Conservation (phyloP, 2,113 vertebrate species). For the Ascaphus truei region DNA sequence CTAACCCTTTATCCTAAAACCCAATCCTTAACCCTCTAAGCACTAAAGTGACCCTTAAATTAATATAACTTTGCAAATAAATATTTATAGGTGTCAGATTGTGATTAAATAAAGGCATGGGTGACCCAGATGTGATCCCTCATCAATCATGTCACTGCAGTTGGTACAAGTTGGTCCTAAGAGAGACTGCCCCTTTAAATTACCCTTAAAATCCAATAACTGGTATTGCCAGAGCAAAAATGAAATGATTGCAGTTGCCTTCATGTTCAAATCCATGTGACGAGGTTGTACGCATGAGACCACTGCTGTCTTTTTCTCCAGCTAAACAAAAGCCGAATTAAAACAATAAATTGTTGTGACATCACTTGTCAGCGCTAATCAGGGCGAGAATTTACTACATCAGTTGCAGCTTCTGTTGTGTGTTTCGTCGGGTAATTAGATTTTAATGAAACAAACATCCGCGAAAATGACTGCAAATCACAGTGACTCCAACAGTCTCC, state of each 20-base stretch:
- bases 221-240: background rate
- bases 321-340: constrained; percentile 23
- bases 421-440: constrained; percentile 3
- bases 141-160: too few relatives aligned
- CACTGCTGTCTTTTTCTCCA: background rate
- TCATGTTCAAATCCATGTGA: background rate
- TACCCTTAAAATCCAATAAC: too few relatives aligned
- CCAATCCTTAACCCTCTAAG: too few relatives aligned
- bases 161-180: too few relatives aligned
- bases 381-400: constrained; percentile 2
- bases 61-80: too few relatives aligned
- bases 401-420: background rate
- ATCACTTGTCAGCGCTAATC: constrained; percentile 26
- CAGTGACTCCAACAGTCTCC: background rate
- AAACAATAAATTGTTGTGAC: constrained; percentile 36
- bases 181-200: too few relatives aligned
- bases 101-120: too few relatives aligned
- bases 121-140: too few relatives aligned
- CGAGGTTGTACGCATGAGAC: background rate
- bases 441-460: constrained; percentile 8
- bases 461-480: constrained; percentile 10
- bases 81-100: too few relatives aligned
- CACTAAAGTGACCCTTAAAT: too few relatives aligned
- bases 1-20: too few relatives aligned
- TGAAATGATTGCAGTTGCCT: background rate